phyloP scores from a whole-genome alignment of 2,888 invertebrate species.

The Sepiola atlantica region DNA sequence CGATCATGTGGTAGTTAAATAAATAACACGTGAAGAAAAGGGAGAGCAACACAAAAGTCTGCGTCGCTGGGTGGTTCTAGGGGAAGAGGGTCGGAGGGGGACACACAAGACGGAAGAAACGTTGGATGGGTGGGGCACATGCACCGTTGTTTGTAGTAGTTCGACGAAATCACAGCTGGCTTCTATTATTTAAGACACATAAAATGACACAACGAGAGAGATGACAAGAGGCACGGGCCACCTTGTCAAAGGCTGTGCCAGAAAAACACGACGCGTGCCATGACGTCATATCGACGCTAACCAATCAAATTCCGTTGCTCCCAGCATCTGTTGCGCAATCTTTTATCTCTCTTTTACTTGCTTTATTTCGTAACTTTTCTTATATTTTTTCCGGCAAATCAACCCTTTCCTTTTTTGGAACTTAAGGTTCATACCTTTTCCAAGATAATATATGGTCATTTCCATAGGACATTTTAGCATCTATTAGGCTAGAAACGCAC shows the following conservation, averaged over 20 bases:
- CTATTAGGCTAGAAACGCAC: too few relatives aligned
- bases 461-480: too few relatives aligned
- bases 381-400: too few relatives aligned
- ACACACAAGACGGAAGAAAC: neutral
- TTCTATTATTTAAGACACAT: neutral
- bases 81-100: neutral
- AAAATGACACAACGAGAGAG: neutral
- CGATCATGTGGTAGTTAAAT: neutral
- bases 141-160: neutral
- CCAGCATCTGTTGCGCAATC: slow-evolving; percentile 16
- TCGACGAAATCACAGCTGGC: neutral
- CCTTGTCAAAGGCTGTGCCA: neutral
- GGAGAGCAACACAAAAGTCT: neutral
- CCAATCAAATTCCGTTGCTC: neutral
- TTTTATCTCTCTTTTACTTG: neutral
- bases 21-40: neutral
- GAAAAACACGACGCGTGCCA: neutral
- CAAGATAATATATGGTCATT: too few relatives aligned
- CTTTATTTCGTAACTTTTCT: neutral
- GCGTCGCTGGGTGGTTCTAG: neutral
- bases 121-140: neutral
- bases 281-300: neutral
- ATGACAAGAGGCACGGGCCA: neutral
- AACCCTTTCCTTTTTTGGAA: too few relatives aligned
- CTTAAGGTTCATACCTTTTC: too few relatives aligned